Conservation (phyloP, 2,888 invertebrate genomes). For the Andrena trimmerana region DNA sequence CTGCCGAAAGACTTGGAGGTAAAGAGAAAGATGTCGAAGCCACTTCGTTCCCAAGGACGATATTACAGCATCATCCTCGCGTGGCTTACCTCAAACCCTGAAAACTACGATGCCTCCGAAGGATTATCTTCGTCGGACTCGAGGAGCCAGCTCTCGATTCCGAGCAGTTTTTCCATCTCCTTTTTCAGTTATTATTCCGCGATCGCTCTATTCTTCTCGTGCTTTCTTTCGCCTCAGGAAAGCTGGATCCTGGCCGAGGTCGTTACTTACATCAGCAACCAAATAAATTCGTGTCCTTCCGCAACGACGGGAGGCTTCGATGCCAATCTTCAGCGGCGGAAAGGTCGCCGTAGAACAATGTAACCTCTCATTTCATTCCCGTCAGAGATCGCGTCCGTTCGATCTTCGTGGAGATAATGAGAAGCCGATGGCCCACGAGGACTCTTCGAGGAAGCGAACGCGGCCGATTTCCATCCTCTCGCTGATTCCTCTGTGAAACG, state of each 20-base stretch:
- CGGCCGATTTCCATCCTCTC: constrained; percentile 46
- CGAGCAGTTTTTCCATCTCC: too few species aligned
- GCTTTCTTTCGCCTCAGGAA: not conserved
- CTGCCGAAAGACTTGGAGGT: not conserved
- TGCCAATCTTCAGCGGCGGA: constrained; percentile 63
- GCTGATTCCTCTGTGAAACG: constrained; percentile 44
- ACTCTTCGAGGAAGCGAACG: constrained; percentile 43
- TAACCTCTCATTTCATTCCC: constrained; percentile 56
- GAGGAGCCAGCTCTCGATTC: too few species aligned
- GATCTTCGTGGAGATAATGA: constrained; percentile 64
- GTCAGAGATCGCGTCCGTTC: constrained; percentile 31
- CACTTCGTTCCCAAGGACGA: constrained; percentile 17
- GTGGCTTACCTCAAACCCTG: too few species aligned
- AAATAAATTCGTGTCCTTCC: constrained; percentile 70
- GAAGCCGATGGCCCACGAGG: not conserved
- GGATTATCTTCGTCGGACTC: too few species aligned
- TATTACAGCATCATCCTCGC: too few species aligned
- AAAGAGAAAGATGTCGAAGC: constrained; percentile 14
- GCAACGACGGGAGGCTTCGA: constrained; percentile 64
- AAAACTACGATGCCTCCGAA: too few species aligned
- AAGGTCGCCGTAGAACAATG: constrained; percentile 62
- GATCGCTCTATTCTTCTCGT: not conserved
- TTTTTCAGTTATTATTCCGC: too few species aligned
- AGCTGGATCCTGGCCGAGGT: constrained; percentile 31
- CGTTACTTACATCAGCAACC: constrained; percentile 63